A percentile compares a stretch with the other conserved stretches of the same genome.
Evolutionary conservation across 2,797 vertebrate species (phyloP).

Genomic region (Garrulus glandarius): DNA sequence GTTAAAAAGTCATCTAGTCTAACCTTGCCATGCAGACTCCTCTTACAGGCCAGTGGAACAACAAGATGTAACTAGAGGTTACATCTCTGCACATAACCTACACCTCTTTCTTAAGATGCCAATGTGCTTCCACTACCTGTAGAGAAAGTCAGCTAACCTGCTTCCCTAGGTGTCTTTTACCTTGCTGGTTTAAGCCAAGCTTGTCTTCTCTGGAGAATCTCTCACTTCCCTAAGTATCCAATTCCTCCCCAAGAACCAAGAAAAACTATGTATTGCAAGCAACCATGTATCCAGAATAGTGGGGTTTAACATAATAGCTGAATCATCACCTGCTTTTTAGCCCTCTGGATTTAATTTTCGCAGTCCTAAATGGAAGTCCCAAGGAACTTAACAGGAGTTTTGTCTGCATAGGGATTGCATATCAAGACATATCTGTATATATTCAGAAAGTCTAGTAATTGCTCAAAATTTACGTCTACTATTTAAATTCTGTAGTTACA

Average conservation of each 20-base stretch:
- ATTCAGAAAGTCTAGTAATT: slow-evolving; percentile 2
- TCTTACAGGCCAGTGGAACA: not conserved
- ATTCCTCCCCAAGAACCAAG: not conserved
- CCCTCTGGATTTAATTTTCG: not conserved
- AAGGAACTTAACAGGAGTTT: slow-evolving; percentile 53
- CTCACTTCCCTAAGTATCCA: not conserved
- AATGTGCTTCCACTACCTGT: not conserved
- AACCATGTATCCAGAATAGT: not conserved
- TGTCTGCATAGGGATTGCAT: slow-evolving; percentile 17
- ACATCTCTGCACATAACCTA: not conserved
- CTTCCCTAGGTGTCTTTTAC: not conserved
- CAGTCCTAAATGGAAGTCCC: not conserved
- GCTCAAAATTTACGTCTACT: slow-evolving; percentile 41
- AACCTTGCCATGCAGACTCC: not conserved
- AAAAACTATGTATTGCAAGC: not conserved
- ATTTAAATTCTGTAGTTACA: slow-evolving; percentile 53
- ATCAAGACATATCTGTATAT: not conserved
- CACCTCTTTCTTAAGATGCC: not conserved
- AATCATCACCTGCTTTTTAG: not conserved
- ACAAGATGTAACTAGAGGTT: not conserved
- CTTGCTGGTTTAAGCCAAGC: not conserved
- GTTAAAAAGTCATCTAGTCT: not conserved
- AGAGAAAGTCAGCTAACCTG: not conserved
- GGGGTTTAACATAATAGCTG: not conserved
- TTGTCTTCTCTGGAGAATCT: not conserved